Base-by-base conservation (phyloP, 2,797 vertebrate species). In the Parotocinclus haroldoi region DNA sequence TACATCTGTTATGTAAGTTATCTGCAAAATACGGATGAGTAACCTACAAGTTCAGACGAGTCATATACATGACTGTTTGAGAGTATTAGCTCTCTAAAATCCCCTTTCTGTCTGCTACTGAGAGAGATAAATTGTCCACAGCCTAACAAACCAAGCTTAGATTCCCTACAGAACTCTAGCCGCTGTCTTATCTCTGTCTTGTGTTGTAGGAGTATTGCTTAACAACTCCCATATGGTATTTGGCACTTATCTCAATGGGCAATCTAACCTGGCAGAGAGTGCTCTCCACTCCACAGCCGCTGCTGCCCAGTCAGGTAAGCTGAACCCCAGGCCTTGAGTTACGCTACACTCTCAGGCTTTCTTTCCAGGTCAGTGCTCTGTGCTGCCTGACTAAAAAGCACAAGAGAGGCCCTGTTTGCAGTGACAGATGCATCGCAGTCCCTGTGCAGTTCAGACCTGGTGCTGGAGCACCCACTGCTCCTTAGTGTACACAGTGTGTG, bases 301-400 rank as follows among this genome's bases (percentile, higher is more conserved):
- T 80, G 83, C 78, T 81, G 82, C 82, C 79, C 81, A 60, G 69
- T 73, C 79, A 82, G 83, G 88, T 89, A 87, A 90, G 80, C 80
- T 84, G 85, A 86, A 86, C 85, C 85, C 78, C 61, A 13, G 66
- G 81, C 87, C 86, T 90, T 89, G 76, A 85, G 81, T 90, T 89
- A 87, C 86, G 76, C 79, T 69, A 71, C 66, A 71, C 71, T 67
- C 68, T 68, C 61, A 46, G 55, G 50, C 72, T 66, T 67, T 58
- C 75, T 75, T 75, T 76, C 75, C 75, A 73, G 75, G 79, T 79
- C 79, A 81, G 57, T 72, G 71, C 68, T 72, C 61, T 78, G 52
- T 17, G 56, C 66, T 73, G 72, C 73, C 58, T 58, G 58, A 71
- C 76, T 65, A 74, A 78, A 78, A 69, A 79, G 69, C 64, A 81